Base-by-base conservation (phyloP, 2,797 vertebrate species). In the Chromis chromis region DNA sequence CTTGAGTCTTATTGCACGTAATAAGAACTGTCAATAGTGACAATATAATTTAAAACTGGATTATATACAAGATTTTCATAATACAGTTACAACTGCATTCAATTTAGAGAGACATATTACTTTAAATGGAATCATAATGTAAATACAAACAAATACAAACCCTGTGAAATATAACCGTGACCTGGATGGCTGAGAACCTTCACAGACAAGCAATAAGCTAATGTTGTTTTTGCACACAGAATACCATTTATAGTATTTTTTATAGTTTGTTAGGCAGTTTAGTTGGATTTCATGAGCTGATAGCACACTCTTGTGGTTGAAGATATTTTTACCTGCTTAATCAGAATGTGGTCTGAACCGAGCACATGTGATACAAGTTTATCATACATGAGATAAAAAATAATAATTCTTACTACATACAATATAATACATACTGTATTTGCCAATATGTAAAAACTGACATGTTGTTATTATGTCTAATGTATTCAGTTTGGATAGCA, bases 271-370 rank as follows among this genome's bases (percentile, higher is more conserved):
- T 36, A 12, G 33, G 9, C 31, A 31, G 39, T 40, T 40, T 8
- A 14, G 39, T 60, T 21, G 0, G 6, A 1, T 53, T 65, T 54
- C 0, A 39, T 74, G 19, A 48, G 48, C 12, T 58, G 17, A 73
- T 25, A 46, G 69, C 52, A 54, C 72, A 40, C 79, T 70, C 78
- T 68, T 79, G 73, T 88, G 70, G 73, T 40, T 33, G 25, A 59
- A 75, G 65, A 36, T 60, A 22, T 60, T 70, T 44, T 25, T 49
- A 56, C 25, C 13, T 25, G n/a, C 25, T 25, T 25, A 25, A 25
- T 25, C 25, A 2, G 25, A 31, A 31, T 8, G 7, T 10, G 40
- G 14, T 16, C 40, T 42, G 40, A 36, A 36, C 33, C 3, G 10
- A 11, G 10, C 10, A 42, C 40, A 17, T 14, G 40, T 42, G 40